Evolutionary conservation across 2,113 vertebrate genomes (phyloP).

Genomic region (Sclerurus mexicanus): DNA sequence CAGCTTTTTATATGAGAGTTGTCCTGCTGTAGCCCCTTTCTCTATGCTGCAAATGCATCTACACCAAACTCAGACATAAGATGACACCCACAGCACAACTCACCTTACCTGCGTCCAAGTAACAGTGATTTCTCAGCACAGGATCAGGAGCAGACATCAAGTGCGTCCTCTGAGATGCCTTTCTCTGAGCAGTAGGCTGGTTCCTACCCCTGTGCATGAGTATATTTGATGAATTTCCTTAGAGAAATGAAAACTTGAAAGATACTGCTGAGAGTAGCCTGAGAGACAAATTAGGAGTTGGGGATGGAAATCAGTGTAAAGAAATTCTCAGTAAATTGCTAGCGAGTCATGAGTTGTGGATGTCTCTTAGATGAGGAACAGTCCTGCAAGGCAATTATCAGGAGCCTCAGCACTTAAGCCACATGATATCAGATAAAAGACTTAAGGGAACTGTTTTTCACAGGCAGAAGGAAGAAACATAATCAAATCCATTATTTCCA

Average conservation of each 20-base stretch:
- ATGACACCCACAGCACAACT: not conserved
- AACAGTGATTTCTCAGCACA: not conserved
- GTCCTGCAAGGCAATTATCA: not conserved
- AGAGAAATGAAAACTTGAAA: constrained; percentile 5
- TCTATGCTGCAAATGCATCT: not conserved
- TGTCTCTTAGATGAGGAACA: constrained; percentile 15
- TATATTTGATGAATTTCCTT: not conserved
- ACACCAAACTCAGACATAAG: not conserved
- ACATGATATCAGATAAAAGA: constrained; percentile 5
- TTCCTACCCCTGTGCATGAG: not conserved
- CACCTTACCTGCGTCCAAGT: not conserved
- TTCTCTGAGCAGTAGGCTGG: not conserved
- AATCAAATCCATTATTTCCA: not conserved
- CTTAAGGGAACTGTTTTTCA: not conserved
- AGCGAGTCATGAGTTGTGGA: not conserved
- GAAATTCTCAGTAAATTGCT: not conserved
- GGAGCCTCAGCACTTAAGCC: not conserved
- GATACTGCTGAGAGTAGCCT: not conserved
- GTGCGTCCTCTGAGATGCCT: not conserved
- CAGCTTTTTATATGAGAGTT: not conserved
- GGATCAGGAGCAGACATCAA: not conserved
- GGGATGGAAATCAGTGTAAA: not conserved
- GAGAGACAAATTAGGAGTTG: not conserved
- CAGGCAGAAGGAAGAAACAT: not conserved
- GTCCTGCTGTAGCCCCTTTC: not conserved